Evolutionary conservation across 2,797 vertebrate genomes (phyloP), one percentile per base, ranked within the genome.

Genomic region (Neostethus bicornis): DNA sequence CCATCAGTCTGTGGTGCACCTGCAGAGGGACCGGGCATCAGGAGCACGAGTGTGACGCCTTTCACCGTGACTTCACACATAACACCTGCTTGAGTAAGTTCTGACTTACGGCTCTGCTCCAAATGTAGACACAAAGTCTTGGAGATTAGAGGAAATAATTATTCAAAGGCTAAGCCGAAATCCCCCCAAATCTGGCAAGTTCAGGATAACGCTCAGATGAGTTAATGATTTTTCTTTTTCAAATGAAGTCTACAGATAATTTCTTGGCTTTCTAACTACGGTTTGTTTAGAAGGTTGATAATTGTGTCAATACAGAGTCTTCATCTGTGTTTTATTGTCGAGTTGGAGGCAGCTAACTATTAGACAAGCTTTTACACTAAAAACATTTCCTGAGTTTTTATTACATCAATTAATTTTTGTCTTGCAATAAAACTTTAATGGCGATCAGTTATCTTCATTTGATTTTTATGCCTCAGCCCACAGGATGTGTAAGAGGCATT

Each of bases 1-100:
- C 92, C 56, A 92, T 98, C 61, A 92, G 95, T 0, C 94, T 95
- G 25, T 98, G 95, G 93, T 98, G 96, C 53, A 90, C 81, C 51
- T 98, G 96, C 84, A 91, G 89, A 10, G 94, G 94, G 35, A 92
- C 94, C 0, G 92, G 94, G 37, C 92, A 89, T 44, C 84, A 94
- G 83, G 95, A 96, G 67, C 81, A 90, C 2, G 92, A 94, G 53
- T 98, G 96, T 0, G 94, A 96, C 47, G 92, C 88, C 51, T 97
- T 97, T 84, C 93, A 96, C 46, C 87, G 79, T 7, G 95, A 96
- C 83, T 98, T 98, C 85, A 94, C 92, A 0, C 93, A 96, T 71
- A 98, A 98, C 60, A 87, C 87, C 3, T 98, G 95, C 65, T 94
- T 98, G 73, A 91, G 95, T 98, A 85, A 96, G 95, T 67, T 24